Percentiles rank a stretch among this genome's conserved stretches.
Evolutionary conservation across 2,888 invertebrate species (phyloP).

Genomic region (Drosophila suboccidentalis): DNA sequence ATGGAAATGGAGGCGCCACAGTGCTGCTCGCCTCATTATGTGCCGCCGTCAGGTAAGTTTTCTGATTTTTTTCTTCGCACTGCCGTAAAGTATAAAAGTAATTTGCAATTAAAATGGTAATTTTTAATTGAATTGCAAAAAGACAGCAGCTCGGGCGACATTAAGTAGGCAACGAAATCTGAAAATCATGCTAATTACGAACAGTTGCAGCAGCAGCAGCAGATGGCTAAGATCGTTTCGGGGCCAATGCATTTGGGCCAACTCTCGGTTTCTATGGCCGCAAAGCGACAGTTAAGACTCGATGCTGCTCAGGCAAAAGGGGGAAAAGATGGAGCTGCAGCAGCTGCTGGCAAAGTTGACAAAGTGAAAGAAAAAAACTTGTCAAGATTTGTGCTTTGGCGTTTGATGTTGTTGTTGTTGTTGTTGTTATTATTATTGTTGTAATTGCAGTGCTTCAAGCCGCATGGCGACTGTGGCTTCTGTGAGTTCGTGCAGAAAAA

Average conservation of each 20-base stretch:
- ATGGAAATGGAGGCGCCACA: constrained; percentile 17
- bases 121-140: constrained; percentile 79
- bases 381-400: constrained; percentile 66
- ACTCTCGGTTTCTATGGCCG: constrained; percentile 21
- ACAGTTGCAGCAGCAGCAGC: constrained; percentile 17
- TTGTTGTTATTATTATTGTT: constrained; percentile 41
- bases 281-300: constrained; percentile 37
- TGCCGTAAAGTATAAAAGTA: constrained; percentile 65
- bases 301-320: not conserved
- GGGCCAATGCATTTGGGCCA: constrained; percentile 34
- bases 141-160: constrained; percentile 11
- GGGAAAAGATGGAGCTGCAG: constrained; percentile 10
- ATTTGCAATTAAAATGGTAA: constrained; percentile 83
- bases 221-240: constrained; percentile 11
- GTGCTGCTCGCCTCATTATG: constrained; percentile 45
- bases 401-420: constrained; percentile 4
- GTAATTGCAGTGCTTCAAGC: constrained; percentile 65
- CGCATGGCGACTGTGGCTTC: constrained; percentile 56
- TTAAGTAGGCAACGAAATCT: constrained; percentile 38
- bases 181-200: constrained; percentile 70
- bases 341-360: constrained; percentile 69
- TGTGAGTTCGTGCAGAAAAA: constrained; percentile 64
- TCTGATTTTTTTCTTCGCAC: constrained; percentile 8
- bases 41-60: constrained; percentile 39
- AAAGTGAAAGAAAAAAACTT: constrained; percentile 64